Evolutionary conservation across 2,888 invertebrate genomes (phyloP), one percentile per base, ranked within the genome.

Genomic region (Euplagia quadripunctaria): DNA sequence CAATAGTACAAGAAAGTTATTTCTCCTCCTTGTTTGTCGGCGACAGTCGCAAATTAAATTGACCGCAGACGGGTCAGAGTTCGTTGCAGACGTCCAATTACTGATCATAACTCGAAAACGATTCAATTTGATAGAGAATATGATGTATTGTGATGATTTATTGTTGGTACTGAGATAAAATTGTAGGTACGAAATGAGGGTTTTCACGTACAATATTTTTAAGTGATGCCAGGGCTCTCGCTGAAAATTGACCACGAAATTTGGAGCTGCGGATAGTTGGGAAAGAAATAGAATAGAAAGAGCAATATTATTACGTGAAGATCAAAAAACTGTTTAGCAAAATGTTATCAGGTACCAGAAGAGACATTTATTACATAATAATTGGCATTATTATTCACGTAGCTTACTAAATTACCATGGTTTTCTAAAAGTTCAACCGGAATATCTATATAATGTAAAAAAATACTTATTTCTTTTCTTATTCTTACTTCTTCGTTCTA

Each of bases 41-140:
- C 76, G 77, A 82, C 78, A 80, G 84, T 87, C 82, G 85, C 84
- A 84, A 87, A 90, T 89, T 89, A 86, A 86, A 88, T 87, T 87
- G 87, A 90, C 89, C 88, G 85, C 73, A 75, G 74, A 49, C 75
- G 81, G 89, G 87, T 90, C 89, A 89, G 81, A 81, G 79, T 75
- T 78, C 79, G 78, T 76, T 81, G 74, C 74, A 72, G 65, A 55
- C 66, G 68, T 72, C 68, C 83, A 81, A 79, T 83, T 79, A 69
- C 66, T 43, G 70, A 68, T 80, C 75, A 79, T 81, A 81, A 79
- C 71, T 79, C 58, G 72, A 69, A 78, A 76, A 78, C 74, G 20
- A 77, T 73, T 79, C 72, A 76, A 78, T 80, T 75, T 75, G 14
- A 41, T 68, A 69, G 41, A 72, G 20, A 46, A 61, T 55, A 67